Conservation (phyloP, 2,797 vertebrate species). For the Microhierax caerulescens region DNA sequence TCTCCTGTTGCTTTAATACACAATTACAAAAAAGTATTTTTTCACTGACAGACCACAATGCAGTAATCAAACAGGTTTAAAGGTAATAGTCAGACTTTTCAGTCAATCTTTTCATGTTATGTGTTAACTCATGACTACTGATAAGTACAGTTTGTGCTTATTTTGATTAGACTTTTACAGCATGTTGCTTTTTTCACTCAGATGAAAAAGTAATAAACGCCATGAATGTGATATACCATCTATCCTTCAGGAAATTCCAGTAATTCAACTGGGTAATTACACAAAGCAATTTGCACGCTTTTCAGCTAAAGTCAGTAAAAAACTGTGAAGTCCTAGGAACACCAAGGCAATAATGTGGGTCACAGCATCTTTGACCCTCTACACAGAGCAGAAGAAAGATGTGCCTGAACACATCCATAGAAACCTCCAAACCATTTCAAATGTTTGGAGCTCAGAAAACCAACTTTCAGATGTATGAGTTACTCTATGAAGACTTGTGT, state of each 20-base stretch:
- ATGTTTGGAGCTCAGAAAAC: not conserved
- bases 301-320: not conserved
- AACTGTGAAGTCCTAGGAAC: not conserved
- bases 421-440: not conserved
- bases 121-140: not conserved
- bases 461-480: not conserved
- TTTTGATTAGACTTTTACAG: not conserved
- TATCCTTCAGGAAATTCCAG: conserved; percentile 38
- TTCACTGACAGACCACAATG: not conserved
- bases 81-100: not conserved
- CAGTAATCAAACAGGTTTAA: conserved; percentile 2
- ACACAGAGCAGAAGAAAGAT: not conserved
- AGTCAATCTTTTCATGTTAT: not conserved
- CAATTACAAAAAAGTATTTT: not conserved
- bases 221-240: conserved; percentile 18
- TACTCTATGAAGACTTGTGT: not conserved
- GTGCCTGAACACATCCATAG: not conserved
- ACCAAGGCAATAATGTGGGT: not conserved
- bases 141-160: conserved; percentile 11
- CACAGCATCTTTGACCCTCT: rapidly evolving
- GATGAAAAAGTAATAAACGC: conserved; percentile 40
- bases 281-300: conserved; percentile 17
- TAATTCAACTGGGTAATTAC: conserved; percentile 46
- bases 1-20: not conserved
- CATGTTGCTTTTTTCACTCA: not conserved